A percentile compares a stretch with the other conserved stretches of the same genome.
phyloP scores from a whole-genome alignment of 1,140 invertebrate genomes.

The Drosophila yakuba region DNA sequence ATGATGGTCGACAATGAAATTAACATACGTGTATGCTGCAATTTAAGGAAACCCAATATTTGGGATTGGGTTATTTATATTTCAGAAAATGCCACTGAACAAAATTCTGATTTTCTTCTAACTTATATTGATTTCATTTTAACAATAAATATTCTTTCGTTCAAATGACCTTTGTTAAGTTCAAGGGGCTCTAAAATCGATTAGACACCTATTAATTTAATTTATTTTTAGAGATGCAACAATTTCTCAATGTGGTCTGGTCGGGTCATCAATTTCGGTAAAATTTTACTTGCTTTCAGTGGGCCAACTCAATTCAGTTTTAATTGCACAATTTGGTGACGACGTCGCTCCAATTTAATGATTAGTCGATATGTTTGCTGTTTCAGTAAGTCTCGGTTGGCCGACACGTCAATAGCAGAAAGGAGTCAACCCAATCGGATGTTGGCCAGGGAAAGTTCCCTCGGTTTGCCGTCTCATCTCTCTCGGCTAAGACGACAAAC shows the following conservation, averaged over 20 bases:
- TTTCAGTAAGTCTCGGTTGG: slow-evolving; percentile 62
- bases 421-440: slow-evolving; percentile 23
- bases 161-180: no score
- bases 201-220: neutral
- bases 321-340: slow-evolving; percentile 63
- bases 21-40: neutral
- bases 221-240: neutral
- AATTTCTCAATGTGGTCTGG: neutral
- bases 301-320: slow-evolving; percentile 54
- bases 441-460: slow-evolving; percentile 53
- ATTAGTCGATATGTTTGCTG: slow-evolving; percentile 44
- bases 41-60: neutral
- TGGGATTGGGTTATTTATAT: neutral
- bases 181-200: no score
- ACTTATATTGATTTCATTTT: no score
- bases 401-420: slow-evolving; percentile 61
- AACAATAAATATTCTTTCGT: no score
- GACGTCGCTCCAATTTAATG: slow-evolving; percentile 44
- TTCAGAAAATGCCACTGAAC: neutral
- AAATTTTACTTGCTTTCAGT: neutral
- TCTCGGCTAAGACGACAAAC: slow-evolving; percentile 76
- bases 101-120: neutral
- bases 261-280: slow-evolving; percentile 1
- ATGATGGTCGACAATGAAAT: neutral
- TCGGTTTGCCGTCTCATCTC: slow-evolving; percentile 18